A percentile compares a stretch with the other conserved stretches of the same genome.
Conservation (phyloP, 2,797 vertebrate species). For the Phoebastria nigripes region DNA sequence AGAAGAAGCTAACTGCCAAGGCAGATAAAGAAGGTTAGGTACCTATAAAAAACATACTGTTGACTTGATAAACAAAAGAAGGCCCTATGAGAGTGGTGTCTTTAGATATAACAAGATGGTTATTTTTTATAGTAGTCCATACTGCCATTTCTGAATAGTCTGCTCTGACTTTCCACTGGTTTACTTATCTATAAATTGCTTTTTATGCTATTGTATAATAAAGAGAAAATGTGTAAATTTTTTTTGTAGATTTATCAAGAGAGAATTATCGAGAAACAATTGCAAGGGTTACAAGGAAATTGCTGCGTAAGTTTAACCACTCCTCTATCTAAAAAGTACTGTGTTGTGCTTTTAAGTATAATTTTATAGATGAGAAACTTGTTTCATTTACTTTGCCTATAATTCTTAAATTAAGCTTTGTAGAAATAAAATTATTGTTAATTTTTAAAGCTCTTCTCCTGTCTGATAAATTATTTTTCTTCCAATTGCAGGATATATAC, state of each 20-base stretch:
- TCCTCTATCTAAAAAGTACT: neutral
- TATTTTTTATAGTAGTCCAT: neutral
- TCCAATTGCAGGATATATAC: constrained; percentile 82
- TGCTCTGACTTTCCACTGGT: neutral
- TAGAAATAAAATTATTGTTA: neutral
- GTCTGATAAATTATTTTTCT: neutral
- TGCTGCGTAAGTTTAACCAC: constrained; percentile 87
- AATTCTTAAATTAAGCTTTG: neutral
- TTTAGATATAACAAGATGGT: neutral
- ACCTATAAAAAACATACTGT: neutral
- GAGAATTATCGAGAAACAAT: constrained; percentile 92
- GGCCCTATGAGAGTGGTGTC: neutral
- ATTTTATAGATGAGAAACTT: neutral
- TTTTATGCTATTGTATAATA: neutral
- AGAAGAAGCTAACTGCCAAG: neutral
- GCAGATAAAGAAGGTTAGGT: neutral
- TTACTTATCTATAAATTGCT: neutral
- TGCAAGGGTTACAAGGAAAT: constrained; percentile 85
- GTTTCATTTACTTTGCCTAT: neutral
- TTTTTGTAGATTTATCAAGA: constrained; percentile 83
- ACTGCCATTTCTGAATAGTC: neutral
- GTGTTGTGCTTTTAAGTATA: neutral
- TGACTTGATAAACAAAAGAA: neutral
- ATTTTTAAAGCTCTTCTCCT: neutral
- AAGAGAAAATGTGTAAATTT: neutral